phyloP scores from a whole-genome alignment of 2,888 invertebrate genomes.

The Pristionchus mayeri region DNA sequence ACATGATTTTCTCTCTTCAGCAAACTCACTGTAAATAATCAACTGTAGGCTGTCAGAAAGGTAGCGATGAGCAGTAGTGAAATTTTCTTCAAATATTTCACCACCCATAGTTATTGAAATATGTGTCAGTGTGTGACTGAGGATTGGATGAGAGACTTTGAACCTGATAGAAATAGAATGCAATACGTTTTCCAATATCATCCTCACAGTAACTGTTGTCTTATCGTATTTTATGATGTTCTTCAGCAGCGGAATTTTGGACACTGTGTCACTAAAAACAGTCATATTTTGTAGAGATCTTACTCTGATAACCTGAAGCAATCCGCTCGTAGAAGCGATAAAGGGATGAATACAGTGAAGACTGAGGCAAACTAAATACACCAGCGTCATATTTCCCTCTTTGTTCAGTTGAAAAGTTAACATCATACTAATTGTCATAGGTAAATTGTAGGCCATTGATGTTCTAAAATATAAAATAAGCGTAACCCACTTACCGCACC shows the following conservation, averaged over 20 bases:
- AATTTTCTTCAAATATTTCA: background rate
- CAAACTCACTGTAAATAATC: too few relatives aligned
- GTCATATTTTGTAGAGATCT: too few relatives aligned
- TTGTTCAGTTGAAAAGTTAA: too few relatives aligned
- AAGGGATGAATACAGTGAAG: background rate
- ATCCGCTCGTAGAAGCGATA: background rate
- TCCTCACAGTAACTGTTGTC: background rate
- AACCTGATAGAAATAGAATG: too few relatives aligned
- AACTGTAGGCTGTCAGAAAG: too few relatives aligned
- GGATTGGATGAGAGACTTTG: background rate
- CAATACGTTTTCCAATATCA: too few relatives aligned
- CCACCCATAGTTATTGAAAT: conserved; percentile 19
- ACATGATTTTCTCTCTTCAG: too few relatives aligned
- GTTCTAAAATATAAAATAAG: too few relatives aligned
- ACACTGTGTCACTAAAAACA: background rate
- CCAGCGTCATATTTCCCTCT: too few relatives aligned
- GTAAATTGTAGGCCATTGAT: too few relatives aligned
- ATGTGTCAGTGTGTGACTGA: background rate
- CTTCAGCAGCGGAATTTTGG: background rate
- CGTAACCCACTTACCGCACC: background rate
- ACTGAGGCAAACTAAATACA: background rate
- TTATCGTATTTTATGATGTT: background rate
- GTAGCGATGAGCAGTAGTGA: too few relatives aligned
- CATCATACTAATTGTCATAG: too few relatives aligned
- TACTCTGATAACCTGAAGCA: background rate